These are phyloP conservation scores for Drosophila melanica DNA, from an alignment of 1,140 invertebrate species.

Conservation along the genomic window DNA sequence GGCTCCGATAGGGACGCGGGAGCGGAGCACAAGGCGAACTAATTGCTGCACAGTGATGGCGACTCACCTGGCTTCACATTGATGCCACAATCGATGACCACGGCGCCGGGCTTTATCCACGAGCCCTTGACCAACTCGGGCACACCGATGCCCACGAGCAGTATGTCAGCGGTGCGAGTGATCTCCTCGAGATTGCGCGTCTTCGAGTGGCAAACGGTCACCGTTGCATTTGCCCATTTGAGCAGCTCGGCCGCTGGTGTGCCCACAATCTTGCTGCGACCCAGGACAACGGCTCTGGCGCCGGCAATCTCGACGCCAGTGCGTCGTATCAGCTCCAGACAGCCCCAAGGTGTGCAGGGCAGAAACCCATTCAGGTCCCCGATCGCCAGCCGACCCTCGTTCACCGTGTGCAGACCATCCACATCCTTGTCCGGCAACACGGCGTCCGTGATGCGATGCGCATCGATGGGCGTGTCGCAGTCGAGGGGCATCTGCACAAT, in stretches of 20 bases:
- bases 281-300: constrained; percentile 95
- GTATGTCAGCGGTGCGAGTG: constrained; percentile 95
- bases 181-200: constrained; percentile 93
- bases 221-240: constrained; percentile 98
- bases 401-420: constrained; percentile 95
- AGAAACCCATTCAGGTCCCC: constrained; percentile 94
- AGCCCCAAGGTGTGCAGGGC: constrained; percentile 97
- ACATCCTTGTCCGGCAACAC: constrained; percentile 96
- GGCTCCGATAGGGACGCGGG: not conserved
- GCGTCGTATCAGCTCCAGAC: constrained; percentile 95
- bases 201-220: constrained; percentile 98
- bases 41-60: too few relatives aligned
- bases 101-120: constrained; percentile 99
- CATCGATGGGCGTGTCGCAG: constrained; percentile 91
- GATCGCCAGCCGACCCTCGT: constrained; percentile 94
- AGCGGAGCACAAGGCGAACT: not conserved
- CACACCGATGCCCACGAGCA: constrained; percentile 97
- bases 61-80: constrained; percentile 94
- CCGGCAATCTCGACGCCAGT: constrained; percentile 92
- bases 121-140: constrained; percentile 96
- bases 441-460: constrained; percentile 93
- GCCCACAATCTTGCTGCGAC: constrained; percentile 98
- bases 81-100: constrained; percentile 99
- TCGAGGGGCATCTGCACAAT: constrained; percentile 99
- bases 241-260: constrained; percentile 97